A percentile compares a stretch with the other conserved stretches of the same genome.
Evolutionary conservation across 1,140 invertebrate genomes (phyloP).

Genomic region (Rhyacophila brunnea): DNA sequence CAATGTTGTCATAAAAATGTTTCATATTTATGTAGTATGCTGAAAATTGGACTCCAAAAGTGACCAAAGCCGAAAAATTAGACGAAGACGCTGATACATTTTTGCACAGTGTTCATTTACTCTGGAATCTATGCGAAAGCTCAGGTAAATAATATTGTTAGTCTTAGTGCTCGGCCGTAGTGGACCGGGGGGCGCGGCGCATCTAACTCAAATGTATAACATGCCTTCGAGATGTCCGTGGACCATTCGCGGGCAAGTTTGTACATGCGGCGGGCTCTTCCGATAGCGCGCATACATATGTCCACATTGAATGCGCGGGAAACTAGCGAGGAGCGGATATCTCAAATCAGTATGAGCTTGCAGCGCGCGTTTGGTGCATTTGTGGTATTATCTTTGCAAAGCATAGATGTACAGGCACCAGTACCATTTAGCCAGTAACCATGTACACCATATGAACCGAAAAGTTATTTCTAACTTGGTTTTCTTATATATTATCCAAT

Average conservation of each 20-base stretch:
- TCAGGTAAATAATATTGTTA: constrained; percentile 39
- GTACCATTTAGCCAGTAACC: background rate
- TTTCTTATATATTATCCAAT: too few relatives aligned
- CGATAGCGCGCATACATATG: background rate
- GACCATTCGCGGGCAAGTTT: background rate
- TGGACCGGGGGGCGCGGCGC: background rate
- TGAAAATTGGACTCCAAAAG: constrained; percentile 46
- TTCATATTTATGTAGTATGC: constrained; percentile 41
- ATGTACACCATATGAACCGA: too few relatives aligned
- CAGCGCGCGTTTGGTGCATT: too few relatives aligned
- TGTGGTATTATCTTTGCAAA: background rate
- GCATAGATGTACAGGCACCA: background rate
- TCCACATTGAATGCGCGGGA: background rate
- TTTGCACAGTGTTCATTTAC: constrained; percentile 62
- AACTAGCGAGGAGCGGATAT: too few relatives aligned
- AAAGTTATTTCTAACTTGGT: too few relatives aligned
- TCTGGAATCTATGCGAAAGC: constrained; percentile 70
- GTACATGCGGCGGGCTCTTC: background rate
- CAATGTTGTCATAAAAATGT: background rate
- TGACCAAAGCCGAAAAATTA: constrained; percentile 44
- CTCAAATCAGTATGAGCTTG: too few relatives aligned
- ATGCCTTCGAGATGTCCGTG: background rate
- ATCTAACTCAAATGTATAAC: background rate
- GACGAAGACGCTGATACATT: constrained; percentile 65
- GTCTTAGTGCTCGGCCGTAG: background rate